Evolutionary conservation across 2,888 invertebrate species (phyloP).

Genomic region (Ornithoptera priamus): DNA sequence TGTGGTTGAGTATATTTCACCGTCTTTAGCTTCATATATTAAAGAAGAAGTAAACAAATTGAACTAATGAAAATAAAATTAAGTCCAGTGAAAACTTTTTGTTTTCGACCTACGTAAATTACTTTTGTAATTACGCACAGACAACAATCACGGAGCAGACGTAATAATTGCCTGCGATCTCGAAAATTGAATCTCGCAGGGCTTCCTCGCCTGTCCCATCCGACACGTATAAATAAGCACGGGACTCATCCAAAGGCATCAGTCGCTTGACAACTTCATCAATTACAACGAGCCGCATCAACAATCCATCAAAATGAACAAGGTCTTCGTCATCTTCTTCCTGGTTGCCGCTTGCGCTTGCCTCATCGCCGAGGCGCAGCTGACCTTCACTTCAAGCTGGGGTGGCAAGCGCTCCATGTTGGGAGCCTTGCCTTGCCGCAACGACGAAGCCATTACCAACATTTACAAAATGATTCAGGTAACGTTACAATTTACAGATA

Average conservation of each 20-base stretch:
- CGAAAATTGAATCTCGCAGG: slow-evolving; percentile 39
- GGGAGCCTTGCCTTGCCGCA: slow-evolving; percentile 54
- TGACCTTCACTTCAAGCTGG: slow-evolving; percentile 81
- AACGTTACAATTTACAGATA: neutral
- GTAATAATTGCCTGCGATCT: slow-evolving; percentile 31
- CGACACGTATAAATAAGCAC: slow-evolving; percentile 43
- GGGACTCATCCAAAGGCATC: slow-evolving; percentile 31
- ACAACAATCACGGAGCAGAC: slow-evolving; percentile 27
- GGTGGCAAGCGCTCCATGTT: slow-evolving; percentile 62
- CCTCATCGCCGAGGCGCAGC: slow-evolving; percentile 61
- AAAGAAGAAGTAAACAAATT: neutral
- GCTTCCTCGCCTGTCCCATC: slow-evolving; percentile 44
- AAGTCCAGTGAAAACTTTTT: slow-evolving; percentile 5
- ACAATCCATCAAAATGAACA: slow-evolving; percentile 47
- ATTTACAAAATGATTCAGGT: slow-evolving; percentile 70
- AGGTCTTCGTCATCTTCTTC: slow-evolving; percentile 45
- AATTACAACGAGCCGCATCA: neutral
- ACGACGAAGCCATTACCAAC: slow-evolving; percentile 57
- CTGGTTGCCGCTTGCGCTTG: slow-evolving; percentile 51
- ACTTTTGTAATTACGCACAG: slow-evolving; percentile 18
- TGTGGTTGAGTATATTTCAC: too few species aligned
- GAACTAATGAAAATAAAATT: neutral
- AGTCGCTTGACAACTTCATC: slow-evolving; percentile 31
- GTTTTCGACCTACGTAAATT: slow-evolving; percentile 18
- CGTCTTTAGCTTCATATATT: too few species aligned